Evolutionary conservation across 2,113 vertebrate species (phyloP).

Genomic region (Campylomormyrus numenius): DNA sequence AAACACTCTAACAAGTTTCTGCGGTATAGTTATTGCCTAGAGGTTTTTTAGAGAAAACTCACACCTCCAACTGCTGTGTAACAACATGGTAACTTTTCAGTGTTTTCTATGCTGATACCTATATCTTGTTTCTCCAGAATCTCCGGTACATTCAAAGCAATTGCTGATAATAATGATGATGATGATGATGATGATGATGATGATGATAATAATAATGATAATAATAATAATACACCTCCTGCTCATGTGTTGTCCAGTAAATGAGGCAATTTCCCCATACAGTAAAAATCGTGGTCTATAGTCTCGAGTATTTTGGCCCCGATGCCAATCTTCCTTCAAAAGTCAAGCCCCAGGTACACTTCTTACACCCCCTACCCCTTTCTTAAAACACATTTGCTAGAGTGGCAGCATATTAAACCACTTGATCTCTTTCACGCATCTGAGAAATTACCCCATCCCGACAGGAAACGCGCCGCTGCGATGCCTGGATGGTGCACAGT

Average conservation of each 20-base stretch:
- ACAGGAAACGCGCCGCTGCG: not conserved
- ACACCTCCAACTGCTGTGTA: not conserved
- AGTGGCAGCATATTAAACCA: not conserved
- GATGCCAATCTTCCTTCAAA: too few relatives aligned
- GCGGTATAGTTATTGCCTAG: not conserved
- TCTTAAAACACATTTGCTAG: not conserved
- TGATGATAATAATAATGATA: not conserved
- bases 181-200: too few relatives aligned
- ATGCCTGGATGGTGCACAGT: not conserved
- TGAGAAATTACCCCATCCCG: not conserved
- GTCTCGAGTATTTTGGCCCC: too few relatives aligned
- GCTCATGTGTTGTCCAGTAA: not conserved
- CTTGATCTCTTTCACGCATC: not conserved
- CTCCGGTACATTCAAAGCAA: not conserved
- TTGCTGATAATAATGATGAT: not conserved
- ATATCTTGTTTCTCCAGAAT: not conserved
- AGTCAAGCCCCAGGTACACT: too few relatives aligned
- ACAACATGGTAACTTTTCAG: not conserved
- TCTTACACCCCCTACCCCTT: not conserved
- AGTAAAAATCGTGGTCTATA: not conserved
- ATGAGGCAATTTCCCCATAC: not conserved
- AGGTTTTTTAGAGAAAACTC: not conserved
- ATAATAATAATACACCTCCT: not conserved
- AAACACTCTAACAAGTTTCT: not conserved
- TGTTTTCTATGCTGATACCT: not conserved